Percentiles rank a stretch among this genome's conserved stretches.
These are phyloP conservation scores for Chlamydotis undulata DNA, from an alignment of 2,113 vertebrate species.

Conservation along the genomic window DNA sequence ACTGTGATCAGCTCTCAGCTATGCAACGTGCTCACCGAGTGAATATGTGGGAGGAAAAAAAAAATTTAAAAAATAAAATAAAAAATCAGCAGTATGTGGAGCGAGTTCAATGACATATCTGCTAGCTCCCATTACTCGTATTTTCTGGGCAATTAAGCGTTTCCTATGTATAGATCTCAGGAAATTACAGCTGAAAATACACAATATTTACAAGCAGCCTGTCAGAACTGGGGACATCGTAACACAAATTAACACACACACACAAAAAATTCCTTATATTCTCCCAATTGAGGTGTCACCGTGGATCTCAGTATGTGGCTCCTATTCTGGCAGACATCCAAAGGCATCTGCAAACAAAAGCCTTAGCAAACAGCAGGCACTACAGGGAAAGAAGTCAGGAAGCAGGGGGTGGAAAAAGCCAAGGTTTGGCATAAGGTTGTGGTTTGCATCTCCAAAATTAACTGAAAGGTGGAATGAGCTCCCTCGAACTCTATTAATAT, in stretches of 20 bases:
- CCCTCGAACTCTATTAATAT: neutral
- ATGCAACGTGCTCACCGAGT: neutral
- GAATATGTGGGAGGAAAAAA: neutral
- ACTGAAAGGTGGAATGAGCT: neutral
- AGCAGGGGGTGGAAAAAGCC: no score
- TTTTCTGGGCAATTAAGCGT: neutral
- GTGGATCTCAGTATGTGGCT: neutral
- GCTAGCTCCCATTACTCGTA: neutral
- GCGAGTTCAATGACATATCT: neutral
- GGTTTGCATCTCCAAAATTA: neutral
- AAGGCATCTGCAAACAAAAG: neutral
- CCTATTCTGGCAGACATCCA: neutral
- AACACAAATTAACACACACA: neutral
- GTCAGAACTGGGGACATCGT: neutral
- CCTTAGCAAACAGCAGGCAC: neutral
- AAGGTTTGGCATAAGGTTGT: neutral
- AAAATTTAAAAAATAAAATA: neutral
- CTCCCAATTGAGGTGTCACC: neutral
- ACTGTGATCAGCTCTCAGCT: neutral
- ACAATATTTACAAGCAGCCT: neutral
- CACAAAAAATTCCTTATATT: neutral
- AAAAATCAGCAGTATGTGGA: neutral
- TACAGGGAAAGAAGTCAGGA: neutral
- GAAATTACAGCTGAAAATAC: neutral
- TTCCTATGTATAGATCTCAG: neutral